Evolutionary conservation across 2,113 vertebrate genomes (phyloP), one percentile per base, ranked within the genome.

Genomic region (Coryphaenoides rupestris): DNA sequence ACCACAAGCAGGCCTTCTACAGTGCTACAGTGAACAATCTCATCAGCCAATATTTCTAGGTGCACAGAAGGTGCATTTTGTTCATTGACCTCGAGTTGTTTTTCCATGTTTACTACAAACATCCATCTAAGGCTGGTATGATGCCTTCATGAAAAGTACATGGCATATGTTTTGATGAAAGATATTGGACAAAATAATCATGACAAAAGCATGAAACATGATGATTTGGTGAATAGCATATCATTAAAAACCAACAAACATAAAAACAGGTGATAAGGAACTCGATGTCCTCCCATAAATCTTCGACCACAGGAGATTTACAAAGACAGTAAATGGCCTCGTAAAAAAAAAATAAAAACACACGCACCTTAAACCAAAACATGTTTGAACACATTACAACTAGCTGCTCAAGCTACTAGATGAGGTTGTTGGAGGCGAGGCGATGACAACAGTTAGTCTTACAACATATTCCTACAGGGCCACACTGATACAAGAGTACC

Each of bases 1-100:
- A 75, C 59, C 60, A 66, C 53, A 74, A 58, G 75, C 79, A 72
- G 78, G 58, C 70, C 72, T 26, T 24, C 21, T 84, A 85, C 84
- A 86, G 85, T 87, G 85, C 83, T 77, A 79, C 69, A 72, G 76
- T 76, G 2, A 66, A 68, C 69, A 79, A 77, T 65, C 56, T 2
- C 26, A n/a, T 68, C 55, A 60, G 45, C 22, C 45, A 45, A 22
- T 57, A n/a, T n/a, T n/a, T n/a, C 26, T 7, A 55, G 54, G 55
- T 55, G 46, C 60, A 74, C 68, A 66, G 47, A 19, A 3, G 4
- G 22, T 58, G 28, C 15, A 26, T 22, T 56, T 21, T 56, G 6
- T n/a, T n/a, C n/a, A n/a, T n/a, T n/a, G 4, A n/a, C 62, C n/a
- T 63, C 15, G 15, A 55, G 26, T 28, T 26, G 3, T 57, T 57